Percentiles rank a stretch among this genome's conserved stretches.
These are phyloP conservation scores for Chrysochloris asiatica DNA, from an alignment of 2,113 vertebrate species.

Conservation along the genomic window DNA sequence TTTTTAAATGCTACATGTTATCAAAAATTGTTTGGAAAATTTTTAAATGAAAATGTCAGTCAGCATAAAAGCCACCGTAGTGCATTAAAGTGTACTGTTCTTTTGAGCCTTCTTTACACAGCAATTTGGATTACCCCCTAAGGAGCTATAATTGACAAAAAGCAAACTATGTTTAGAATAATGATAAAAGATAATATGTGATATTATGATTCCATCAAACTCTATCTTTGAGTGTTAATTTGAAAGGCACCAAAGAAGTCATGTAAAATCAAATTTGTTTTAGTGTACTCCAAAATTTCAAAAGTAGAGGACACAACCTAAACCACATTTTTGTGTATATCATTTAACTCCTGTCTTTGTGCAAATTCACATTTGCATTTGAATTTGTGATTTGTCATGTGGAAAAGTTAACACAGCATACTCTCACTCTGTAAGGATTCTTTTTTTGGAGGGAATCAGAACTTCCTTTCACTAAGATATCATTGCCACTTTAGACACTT, in stretches of 20 bases:
- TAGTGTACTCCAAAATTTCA: constrained; percentile 17
- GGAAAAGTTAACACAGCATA: background rate
- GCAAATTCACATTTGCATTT: background rate
- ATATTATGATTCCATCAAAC: constrained; percentile 48
- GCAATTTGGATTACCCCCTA: constrained; percentile 24
- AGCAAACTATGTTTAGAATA: constrained; percentile 53
- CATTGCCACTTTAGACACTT: background rate
- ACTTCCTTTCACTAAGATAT: background rate
- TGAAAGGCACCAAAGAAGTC: constrained; percentile 37
- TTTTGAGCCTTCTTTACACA: constrained; percentile 28
- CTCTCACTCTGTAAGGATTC: background rate
- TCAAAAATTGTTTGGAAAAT: constrained; percentile 16
- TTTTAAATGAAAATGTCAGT: constrained; percentile 35
- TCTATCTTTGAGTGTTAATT: constrained; percentile 48
- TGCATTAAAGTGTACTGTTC: constrained; percentile 41
- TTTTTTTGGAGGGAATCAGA: background rate
- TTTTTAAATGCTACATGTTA: background rate
- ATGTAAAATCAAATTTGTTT: constrained; percentile 15
- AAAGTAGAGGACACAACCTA: background rate
- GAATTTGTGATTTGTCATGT: background rate
- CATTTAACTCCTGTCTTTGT: background rate
- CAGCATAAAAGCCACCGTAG: constrained; percentile 3
- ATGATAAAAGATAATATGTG: constrained; percentile 48
- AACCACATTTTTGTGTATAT: background rate
- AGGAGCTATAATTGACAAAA: constrained; percentile 56